Evolutionary conservation across 2,888 invertebrate species (phyloP), one percentile per base, ranked within the genome.

Genomic region (Euplagia quadripunctaria): DNA sequence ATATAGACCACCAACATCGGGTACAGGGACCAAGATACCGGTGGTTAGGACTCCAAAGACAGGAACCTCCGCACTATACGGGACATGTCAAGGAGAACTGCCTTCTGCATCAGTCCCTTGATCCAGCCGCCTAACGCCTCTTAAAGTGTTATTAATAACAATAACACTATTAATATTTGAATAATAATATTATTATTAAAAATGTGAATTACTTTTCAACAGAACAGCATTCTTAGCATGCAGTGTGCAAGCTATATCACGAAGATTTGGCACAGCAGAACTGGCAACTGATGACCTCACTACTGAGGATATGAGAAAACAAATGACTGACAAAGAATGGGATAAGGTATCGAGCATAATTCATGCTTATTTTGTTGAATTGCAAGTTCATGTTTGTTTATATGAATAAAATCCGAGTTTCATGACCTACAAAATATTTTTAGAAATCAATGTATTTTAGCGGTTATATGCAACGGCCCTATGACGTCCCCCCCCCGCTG

Each of bases 291-390:
- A 99, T 73, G 98, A 99, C 85, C 97, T 99, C 71, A 98, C 99
- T 0, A 98, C 98, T 0, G 99, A 99, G 88, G 97, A 98, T 84
- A 98, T 99, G 97, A 98, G 98, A 87, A 98, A 98, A 83, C 99
- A 98, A 92, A 99, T 99, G 99, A 98, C 98, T 0, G 98, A 98
- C 73, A 97, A 97, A 42, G 99, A 99, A 88, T 99, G 99, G 99
- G 98, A 98, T 87, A 98, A 98, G 94, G 97, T 96, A 82, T 69
- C 71, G 1, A 31, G 31, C 61, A 42, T 41, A 6, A 63, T 42
- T 42, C 6, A 16, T 42, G 42, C 12, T 58, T 64, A 17, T 41
- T 64, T 8, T 64, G 8, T 42, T 17, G 8, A 17, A 41, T 55
- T n/a, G 4, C 6, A 55, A 11, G 4, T 58, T 58, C 20, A 31